Percentiles rank a stretch among this genome's conserved stretches.
These are phyloP conservation scores for Aricia artaxerxes DNA, from an alignment of 2,888 invertebrate species.

Conservation along the genomic window DNA sequence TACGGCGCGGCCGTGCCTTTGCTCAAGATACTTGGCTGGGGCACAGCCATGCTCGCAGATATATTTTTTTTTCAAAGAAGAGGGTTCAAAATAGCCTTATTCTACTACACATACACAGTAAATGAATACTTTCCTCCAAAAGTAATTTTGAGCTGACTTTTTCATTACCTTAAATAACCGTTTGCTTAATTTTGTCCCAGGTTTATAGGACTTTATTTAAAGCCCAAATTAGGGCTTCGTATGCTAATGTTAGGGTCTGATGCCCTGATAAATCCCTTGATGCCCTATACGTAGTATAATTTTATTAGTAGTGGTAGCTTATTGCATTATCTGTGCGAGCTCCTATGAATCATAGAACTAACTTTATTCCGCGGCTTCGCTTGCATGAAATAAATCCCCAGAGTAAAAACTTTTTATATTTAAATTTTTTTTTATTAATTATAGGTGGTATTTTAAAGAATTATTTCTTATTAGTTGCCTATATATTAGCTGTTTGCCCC, in stretches of 20 bases:
- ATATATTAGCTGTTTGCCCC: no score
- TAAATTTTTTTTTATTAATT: no score
- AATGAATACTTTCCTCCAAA: background rate
- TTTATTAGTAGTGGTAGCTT: background rate
- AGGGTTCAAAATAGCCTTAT: background rate
- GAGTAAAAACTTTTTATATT: no score
- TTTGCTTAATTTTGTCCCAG: background rate
- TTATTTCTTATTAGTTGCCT: no score
- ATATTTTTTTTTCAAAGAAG: background rate
- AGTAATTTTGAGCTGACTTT: background rate
- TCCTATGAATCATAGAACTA: no score
- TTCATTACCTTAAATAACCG: background rate
- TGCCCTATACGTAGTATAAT: background rate
- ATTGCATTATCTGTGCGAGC: background rate
- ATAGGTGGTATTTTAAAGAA: no score
- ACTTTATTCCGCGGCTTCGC: no score
- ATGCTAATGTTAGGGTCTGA: background rate
- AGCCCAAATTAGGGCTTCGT: slow-evolving; percentile 10
- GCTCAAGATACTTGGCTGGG: no score
- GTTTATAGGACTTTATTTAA: background rate
- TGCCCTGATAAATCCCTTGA: background rate
- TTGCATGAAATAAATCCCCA: no score
- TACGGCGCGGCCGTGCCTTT: no score
- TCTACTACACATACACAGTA: background rate
- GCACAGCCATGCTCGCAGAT: no score